Evolutionary conservation across 2,888 invertebrate species (phyloP).

Genomic region (Drosophila formosana): DNA sequence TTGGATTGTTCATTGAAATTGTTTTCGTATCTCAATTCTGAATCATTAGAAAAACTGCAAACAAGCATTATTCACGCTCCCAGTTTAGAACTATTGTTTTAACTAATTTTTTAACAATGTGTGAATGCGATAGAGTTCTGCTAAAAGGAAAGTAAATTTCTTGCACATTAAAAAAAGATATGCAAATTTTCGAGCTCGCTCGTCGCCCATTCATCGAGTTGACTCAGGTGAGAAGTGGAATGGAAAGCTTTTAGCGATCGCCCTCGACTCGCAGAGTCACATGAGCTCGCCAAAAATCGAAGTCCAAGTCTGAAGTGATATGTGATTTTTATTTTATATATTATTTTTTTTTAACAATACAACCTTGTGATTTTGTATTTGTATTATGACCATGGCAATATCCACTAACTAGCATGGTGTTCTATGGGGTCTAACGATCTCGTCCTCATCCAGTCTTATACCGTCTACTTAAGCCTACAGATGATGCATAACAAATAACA

Average conservation of each 20-base stretch:
- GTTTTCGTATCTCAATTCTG: too few relatives aligned
- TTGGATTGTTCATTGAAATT: too few relatives aligned
- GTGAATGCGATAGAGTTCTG: slow-evolving; percentile 1
- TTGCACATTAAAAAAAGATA: background rate
- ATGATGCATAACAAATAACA: slow-evolving; percentile 1
- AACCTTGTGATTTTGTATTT: slow-evolving; percentile 48
- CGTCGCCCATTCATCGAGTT: background rate
- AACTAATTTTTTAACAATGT: background rate
- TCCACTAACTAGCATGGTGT: slow-evolving; percentile 7
- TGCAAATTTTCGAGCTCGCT: slow-evolving; percentile 3
- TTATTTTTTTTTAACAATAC: slow-evolving; percentile 40
- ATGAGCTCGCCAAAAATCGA: slow-evolving; percentile 38
- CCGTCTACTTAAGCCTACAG: slow-evolving; percentile 54
- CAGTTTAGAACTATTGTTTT: background rate
- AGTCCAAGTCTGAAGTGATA: slow-evolving; percentile 21
- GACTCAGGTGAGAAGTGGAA: slow-evolving; percentile 25
- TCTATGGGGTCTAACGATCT: slow-evolving; percentile 28
- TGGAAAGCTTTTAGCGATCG: slow-evolving; percentile 54
- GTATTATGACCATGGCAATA: slow-evolving; percentile 49
- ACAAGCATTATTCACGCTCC: too few relatives aligned
- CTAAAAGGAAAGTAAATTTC: background rate
- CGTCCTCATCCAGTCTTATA: slow-evolving; percentile 71
- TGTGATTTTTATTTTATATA: slow-evolving; percentile 49
- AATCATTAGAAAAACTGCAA: too few relatives aligned
- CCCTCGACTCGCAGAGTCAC: slow-evolving; percentile 40